phyloP scores from a whole-genome alignment of 2,113 vertebrate genomes.

The Glaucomys volans region DNA sequence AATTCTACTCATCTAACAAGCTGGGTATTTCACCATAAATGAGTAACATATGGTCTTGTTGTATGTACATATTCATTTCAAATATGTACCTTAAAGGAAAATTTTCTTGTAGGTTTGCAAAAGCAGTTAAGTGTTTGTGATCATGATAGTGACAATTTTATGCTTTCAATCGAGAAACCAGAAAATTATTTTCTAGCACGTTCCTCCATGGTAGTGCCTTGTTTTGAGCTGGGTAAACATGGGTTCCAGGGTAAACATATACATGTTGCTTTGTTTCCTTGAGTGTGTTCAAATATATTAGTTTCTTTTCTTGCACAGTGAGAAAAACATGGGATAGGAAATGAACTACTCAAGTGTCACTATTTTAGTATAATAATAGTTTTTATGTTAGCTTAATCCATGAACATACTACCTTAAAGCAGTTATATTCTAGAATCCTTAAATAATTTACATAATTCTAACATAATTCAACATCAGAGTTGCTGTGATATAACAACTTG shows the following conservation, averaged over 20 bases:
- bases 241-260: background rate
- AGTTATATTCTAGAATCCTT: slow-evolving; percentile 41
- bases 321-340: background rate
- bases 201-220: background rate
- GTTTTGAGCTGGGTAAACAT: background rate
- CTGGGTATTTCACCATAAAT: slow-evolving; percentile 6
- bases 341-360: background rate
- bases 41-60: background rate
- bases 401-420: slow-evolving; percentile 57
- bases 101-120: background rate
- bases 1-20: background rate
- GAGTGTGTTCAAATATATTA: background rate
- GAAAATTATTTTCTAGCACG: background rate
- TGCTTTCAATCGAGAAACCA: slow-evolving; percentile 19
- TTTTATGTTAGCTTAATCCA: slow-evolving; percentile 24
- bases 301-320: background rate
- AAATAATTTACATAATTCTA: slow-evolving; percentile 58
- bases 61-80: slow-evolving; percentile 26
- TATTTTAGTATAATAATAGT: slow-evolving; percentile 14
- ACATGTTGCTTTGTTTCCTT: slow-evolving; percentile 2
- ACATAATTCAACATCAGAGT: slow-evolving; percentile 74
- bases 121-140: background rate
- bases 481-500: slow-evolving; percentile 66
- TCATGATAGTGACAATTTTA: background rate
- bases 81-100: slow-evolving; percentile 9